Evolutionary conservation across 2,113 vertebrate genomes (phyloP), one percentile per base, ranked within the genome.

Genomic region (Propithecus coquereli): DNA sequence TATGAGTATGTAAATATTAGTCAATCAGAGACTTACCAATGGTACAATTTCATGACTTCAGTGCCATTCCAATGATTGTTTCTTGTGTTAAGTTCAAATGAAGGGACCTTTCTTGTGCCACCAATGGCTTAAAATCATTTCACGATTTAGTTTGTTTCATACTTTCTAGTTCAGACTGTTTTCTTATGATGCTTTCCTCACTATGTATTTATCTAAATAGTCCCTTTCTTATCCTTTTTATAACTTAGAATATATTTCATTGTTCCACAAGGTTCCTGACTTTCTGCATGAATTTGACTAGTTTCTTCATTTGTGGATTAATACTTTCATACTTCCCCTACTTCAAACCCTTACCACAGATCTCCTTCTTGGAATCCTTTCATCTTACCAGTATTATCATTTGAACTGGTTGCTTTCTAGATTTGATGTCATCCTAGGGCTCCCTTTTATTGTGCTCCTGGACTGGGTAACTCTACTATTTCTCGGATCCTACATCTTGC

Each of bases 361-460:
- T 61, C 18, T 94, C 34, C n/a, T 45, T 27, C 34, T 89, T 91
- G 30, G 57, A 76, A 93, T 87, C 2, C 27, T 83, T 95, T 84
- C 30, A 50, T 59, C 8, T 73, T 65, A 93, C 61, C 32, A 71
- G 63, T 70, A 63, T 90, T 83, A 70, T 85, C 65, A 76, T 92
- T 90, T 85, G 57, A 14, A 95, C 61, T 32, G 9, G 8, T 94
- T 94, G 14, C 37, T 90, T 96, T 92, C 27, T 81, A 92, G 87
- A 87, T 7, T 43, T 91, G 45, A 73, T 84, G 9, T 70, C 37
- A 22, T 84, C 16, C 73, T 84, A 59, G 20, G 63, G 23, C 27
- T 34, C 74, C 37, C 0, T 77, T 96, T 95, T n/a, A n/a, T 43
- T 94, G 50, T 52, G 25, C 23, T 83, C 43, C 54, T 93, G 37